These are phyloP conservation scores for Himalopsyche phryganea DNA, from an alignment of 1,140 invertebrate species.

Conservation along the genomic window DNA sequence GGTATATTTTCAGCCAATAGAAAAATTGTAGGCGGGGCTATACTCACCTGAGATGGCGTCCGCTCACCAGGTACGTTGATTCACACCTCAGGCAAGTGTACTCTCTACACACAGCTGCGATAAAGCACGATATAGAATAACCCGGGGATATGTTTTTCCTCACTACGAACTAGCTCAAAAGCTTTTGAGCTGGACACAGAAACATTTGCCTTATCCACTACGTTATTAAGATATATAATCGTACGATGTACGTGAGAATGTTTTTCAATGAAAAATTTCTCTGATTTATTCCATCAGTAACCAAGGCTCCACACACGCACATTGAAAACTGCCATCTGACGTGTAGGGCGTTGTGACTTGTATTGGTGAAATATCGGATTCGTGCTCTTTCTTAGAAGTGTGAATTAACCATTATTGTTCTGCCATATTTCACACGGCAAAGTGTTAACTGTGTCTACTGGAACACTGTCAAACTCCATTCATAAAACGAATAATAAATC, in stretches of 20 bases:
- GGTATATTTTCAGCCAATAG: slow-evolving; percentile 23
- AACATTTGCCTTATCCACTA: background rate
- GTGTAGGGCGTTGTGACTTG: background rate
- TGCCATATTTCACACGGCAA: background rate
- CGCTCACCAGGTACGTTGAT: slow-evolving; percentile 1
- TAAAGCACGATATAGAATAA: slow-evolving; percentile 1
- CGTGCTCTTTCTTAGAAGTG: background rate
- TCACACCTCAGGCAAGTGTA: slow-evolving; percentile 11
- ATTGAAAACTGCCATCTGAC: background rate
- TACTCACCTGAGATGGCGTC: slow-evolving; percentile 26
- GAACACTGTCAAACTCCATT: background rate
- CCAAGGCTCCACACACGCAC: background rate
- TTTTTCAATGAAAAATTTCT: background rate
- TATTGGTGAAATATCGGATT: background rate
- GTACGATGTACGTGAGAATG: background rate
- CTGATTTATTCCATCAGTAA: background rate
- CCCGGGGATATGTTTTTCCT: background rate
- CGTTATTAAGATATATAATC: background rate
- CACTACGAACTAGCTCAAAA: background rate
- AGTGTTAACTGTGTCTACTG: background rate
- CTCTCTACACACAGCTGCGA: background rate
- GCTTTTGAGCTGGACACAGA: background rate
- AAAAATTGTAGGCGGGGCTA: slow-evolving; percentile 28
- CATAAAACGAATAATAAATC: background rate
- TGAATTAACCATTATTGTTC: slow-evolving; percentile 6